phyloP scores from a whole-genome alignment of 2,888 invertebrate species.

The Caenorhabditis sulstoni region DNA sequence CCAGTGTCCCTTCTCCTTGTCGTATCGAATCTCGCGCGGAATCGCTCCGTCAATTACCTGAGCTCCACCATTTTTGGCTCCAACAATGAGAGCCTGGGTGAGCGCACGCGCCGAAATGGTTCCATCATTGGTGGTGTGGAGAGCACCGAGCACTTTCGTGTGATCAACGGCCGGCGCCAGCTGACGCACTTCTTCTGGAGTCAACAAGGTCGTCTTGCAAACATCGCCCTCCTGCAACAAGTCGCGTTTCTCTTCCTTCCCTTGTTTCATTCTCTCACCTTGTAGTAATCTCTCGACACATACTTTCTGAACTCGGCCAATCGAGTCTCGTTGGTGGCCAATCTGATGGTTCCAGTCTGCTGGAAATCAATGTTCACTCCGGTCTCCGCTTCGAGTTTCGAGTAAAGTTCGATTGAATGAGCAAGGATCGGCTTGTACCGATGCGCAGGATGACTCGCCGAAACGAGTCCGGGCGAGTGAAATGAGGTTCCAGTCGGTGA shows the following conservation, averaged over 20 bases:
- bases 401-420: constrained; percentile 81
- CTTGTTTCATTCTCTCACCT: no score
- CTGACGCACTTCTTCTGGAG: constrained; percentile 80
- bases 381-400: constrained; percentile 81
- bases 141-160: constrained; percentile 80
- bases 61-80: constrained; percentile 81
- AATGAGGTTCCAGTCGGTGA: constrained; percentile 70
- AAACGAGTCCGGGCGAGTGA: constrained; percentile 79
- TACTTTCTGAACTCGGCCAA: constrained; percentile 82
- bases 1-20: constrained; percentile 59
- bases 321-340: constrained; percentile 81
- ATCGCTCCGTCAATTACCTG: constrained; percentile 76
- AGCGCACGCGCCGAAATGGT: constrained; percentile 82
- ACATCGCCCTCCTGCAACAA: constrained; percentile 68
- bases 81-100: constrained; percentile 82
- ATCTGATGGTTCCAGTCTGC: constrained; percentile 81
- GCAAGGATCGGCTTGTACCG: constrained; percentile 81
- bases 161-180: constrained; percentile 81
- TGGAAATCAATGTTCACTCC: constrained; percentile 82
- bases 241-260: neutral
- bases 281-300: constrained; percentile 81
- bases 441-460: constrained; percentile 81
- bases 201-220: constrained; percentile 69
- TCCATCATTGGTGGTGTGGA: constrained; percentile 82
- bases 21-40: constrained; percentile 69